Evolutionary conservation across 2,113 vertebrate genomes (phyloP), one percentile per base, ranked within the genome.

Genomic region (Rallus limicola): DNA sequence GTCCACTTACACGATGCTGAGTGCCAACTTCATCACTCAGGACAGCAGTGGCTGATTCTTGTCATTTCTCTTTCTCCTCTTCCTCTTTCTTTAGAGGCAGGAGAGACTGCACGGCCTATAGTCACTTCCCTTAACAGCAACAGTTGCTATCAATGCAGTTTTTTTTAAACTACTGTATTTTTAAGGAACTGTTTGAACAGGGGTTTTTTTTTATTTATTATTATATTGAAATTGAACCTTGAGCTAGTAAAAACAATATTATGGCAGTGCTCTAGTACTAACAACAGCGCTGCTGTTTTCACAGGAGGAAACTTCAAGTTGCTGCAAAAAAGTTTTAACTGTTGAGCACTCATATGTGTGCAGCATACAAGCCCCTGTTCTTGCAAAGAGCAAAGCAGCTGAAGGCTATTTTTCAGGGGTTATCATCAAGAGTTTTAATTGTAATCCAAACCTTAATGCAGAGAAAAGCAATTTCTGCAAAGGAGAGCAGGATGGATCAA

Each of bases 61-160:
- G 46, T 55, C 1, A 59, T 89, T 91, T 85, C 59, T 88, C 82
- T 86, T 80, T 86, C 82, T 81, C 40, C 46, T 92, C 80, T 97
- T 93, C 97, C 88, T 52, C 68, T 91, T 53, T 53, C 52, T 91
- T 94, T 93, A 92, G 63, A 90, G 40, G 52, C 92, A 38, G 15
- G 55, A 78, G 25, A 88, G 83, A 55, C 69, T 90, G 75, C 40
- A 24, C 36, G 24, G 67, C 78, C 58, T 67, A 31, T 15, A 78
- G 56, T 81, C 10, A 92, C 92, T 97, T 95, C 97, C 82, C 90
- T 88, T 77, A 93, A 67, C 38, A 95, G 89, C 92, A 97, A 97
- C 87, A 94, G 25, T 82, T 85, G 85, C 88, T 94, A 68, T 94
- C 96, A 64, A 2, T 88, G 82, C 64, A 69, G 80, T 52, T 95